Evolutionary conservation across 1,140 invertebrate genomes (phyloP).

Genomic region (Meloidogyne exigua): DNA sequence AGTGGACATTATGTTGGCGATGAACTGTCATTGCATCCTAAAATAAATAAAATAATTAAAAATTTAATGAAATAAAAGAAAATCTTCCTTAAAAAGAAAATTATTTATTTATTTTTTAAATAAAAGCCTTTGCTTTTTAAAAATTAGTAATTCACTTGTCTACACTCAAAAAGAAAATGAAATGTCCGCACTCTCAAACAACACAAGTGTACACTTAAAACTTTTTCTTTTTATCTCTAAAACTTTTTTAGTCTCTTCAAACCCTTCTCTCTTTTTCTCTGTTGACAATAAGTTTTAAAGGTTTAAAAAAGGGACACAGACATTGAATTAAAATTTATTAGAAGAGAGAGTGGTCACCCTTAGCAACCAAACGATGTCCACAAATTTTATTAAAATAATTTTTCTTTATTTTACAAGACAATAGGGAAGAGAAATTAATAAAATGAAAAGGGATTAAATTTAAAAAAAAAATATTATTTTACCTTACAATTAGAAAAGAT

Average conservation of each 20-base stretch:
- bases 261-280: not conserved
- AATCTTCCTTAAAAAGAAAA: too few species aligned
- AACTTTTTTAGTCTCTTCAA: not conserved
- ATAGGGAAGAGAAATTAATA: not conserved
- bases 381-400: slow-evolving; percentile 1
- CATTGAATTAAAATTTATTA: not conserved
- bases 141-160: not conserved
- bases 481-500: too few species aligned
- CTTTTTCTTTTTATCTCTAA: not conserved
- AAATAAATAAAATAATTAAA: not conserved
- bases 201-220: not conserved
- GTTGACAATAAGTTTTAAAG: not conserved
- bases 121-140: not conserved
- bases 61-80: too few species aligned
- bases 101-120: not conserved
- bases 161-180: not conserved
- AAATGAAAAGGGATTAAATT: not conserved
- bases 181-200: not conserved
- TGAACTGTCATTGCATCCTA: not conserved
- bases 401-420: not conserved
- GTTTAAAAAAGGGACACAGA: not conserved
- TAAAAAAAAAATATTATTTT: too few species aligned
- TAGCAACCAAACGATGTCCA: not conserved
- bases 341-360: not conserved
- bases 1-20: not conserved